Evolutionary conservation across 2,888 invertebrate species (phyloP).

Genomic region (Harmothoe impar): DNA sequence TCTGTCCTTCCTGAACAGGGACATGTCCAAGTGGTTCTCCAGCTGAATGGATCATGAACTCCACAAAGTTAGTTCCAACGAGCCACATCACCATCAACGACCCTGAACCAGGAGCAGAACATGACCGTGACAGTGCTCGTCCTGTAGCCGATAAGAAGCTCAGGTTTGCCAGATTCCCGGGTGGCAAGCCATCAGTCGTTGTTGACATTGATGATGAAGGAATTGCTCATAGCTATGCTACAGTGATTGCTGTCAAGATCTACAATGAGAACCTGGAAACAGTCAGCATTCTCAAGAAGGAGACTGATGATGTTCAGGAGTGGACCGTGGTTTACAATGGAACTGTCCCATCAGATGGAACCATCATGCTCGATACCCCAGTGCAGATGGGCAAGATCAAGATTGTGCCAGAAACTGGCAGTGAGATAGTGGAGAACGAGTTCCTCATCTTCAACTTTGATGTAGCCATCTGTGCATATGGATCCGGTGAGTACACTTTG

Average conservation of each 20-base stretch:
- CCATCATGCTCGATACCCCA: not conserved
- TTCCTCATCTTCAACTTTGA: conserved; percentile 27
- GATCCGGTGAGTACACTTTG: not conserved
- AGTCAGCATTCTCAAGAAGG: not conserved
- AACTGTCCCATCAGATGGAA: not conserved
- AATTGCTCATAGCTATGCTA: not conserved
- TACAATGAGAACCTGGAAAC: conserved; percentile 21
- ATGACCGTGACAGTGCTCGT: not conserved
- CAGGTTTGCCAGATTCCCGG: not conserved
- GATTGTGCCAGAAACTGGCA: conserved; percentile 19
- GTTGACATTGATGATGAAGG: conserved; percentile 19
- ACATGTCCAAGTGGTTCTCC: too few species aligned
- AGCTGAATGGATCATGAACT: too few species aligned
- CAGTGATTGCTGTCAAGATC: too few species aligned
- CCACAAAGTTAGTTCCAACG: too few species aligned
- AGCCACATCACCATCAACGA: not conserved
- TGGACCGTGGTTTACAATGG: not conserved
- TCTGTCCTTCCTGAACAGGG: too few species aligned
- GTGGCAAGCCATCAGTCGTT: not conserved
- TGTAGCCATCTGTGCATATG: not conserved
- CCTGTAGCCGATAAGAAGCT: not conserved
- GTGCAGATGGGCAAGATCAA: conserved; percentile 27
- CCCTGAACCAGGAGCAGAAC: not conserved
- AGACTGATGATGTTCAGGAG: not conserved
- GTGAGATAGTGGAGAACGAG: not conserved